Base-by-base conservation (phyloP, 2,888 invertebrate species). In the Rhynchonema sp. region DNA sequence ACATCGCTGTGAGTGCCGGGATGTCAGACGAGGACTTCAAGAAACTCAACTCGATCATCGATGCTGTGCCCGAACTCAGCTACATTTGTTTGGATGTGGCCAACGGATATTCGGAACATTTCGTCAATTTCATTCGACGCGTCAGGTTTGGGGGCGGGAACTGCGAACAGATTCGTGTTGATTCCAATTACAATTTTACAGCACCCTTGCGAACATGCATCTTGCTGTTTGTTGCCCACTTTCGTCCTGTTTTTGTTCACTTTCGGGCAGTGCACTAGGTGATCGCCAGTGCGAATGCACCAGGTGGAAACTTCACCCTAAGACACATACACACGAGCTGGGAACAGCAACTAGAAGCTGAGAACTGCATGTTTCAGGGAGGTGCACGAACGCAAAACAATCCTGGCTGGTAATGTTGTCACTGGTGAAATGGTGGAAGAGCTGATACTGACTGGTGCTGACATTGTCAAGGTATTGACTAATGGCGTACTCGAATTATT, bases 351-450 rank as follows among this genome's bases (percentile, higher is more conserved):
- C n/a, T n/a, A n/a, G n/a, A n/a, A n/a, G n/a, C n/a, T n/a, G n/a
- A n/a, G n/a, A n/a, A n/a, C n/a, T n/a, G n/a, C n/a, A n/a, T n/a
- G 6, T 38, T 38, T 6, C 38, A 38, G 38, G 1, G 56, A 29
- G 20, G 23, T 25, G 27, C 27, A 17, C 28, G 54, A 27, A 9
- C 9, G 78, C 1, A 87, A 88, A 68, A 89, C 87, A 20, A 90
- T 91, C 62, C 86, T 91, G 77, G 90, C 90, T 61, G 91, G 91
- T 59, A 91, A 91, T 75, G 90, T 91, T 9, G 90, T 91, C n/a
- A 91, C 90, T 0, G 89, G 89, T 6, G 90, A 91, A 78, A 90
- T 91, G 90, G 89, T 90, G 0, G 90, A 91, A 75, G 89, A 91
- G 76, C 76, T 91, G 60, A 84, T 91, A 68, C 77, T 90, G 58